These are phyloP conservation scores for Porphyrio hochstetteri DNA, from an alignment of 2,113 vertebrate species.

Conservation along the genomic window DNA sequence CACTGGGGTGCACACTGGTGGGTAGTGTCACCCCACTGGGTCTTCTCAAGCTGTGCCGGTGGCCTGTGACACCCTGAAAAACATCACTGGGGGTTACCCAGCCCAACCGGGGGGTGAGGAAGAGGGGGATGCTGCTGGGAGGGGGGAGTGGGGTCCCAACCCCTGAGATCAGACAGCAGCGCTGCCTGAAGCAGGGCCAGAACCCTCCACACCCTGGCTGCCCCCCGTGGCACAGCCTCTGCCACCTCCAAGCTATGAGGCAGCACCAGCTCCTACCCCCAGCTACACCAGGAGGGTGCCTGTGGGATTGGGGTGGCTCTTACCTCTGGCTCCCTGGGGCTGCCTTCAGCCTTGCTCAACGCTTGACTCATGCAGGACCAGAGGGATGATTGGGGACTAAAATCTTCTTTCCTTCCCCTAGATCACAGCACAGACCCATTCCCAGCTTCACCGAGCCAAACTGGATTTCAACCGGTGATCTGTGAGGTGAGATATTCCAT, in stretches of 20 bases:
- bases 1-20: accelerated
- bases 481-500: neutral
- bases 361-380: accelerated
- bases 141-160: neutral
- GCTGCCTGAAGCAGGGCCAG: accelerated
- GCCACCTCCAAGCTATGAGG: neutral
- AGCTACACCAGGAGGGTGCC: accelerated
- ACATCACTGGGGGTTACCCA: neutral
- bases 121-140: neutral
- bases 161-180: neutral
- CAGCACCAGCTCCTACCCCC: neutral
- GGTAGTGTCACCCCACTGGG: accelerated
- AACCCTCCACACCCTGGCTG: accelerated
- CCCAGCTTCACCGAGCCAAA: neutral
- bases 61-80: neutral
- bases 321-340: neutral
- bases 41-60: accelerated
- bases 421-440: accelerated
- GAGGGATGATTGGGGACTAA: neutral
- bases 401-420: neutral
- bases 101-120: neutral
- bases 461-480: slow-evolving; percentile 38
- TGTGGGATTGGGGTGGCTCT: accelerated
- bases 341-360: accelerated
- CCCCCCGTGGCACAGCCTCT: neutral